Evolutionary conservation across 2,113 vertebrate genomes (phyloP).

Genomic region (Sula dactylatra): DNA sequence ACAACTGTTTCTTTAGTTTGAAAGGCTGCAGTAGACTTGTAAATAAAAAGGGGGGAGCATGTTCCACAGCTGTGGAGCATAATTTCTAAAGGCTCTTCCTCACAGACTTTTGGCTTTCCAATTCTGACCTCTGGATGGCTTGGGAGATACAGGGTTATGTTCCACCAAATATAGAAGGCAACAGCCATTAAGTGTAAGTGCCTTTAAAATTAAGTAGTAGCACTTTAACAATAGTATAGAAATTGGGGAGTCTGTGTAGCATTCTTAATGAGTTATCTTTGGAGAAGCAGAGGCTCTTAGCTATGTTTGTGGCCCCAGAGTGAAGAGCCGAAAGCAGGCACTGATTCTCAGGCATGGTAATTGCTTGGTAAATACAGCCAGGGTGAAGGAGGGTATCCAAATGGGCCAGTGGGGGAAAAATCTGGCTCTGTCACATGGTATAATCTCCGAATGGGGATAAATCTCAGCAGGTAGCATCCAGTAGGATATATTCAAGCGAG

Average conservation of each 20-base stretch:
- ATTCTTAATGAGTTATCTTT: background rate
- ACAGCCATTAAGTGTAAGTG: conserved; percentile 18
- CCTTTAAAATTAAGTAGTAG: conserved; percentile 31
- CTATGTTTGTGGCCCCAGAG: background rate
- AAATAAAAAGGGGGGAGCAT: background rate
- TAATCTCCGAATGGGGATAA: background rate
- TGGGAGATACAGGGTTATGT: conserved; percentile 24
- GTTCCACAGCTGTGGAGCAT: conserved; percentile 21
- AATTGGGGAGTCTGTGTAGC: background rate
- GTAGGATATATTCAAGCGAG: background rate
- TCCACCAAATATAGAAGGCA: conserved; percentile 26
- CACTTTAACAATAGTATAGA: background rate
- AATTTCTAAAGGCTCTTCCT: conserved; percentile 45
- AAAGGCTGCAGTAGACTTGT: background rate
- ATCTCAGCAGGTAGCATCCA: background rate
- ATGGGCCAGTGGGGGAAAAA: background rate
- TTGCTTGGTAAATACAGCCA: background rate
- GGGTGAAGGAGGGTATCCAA: background rate
- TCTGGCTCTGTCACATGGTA: background rate
- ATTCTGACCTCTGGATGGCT: conserved; percentile 39
- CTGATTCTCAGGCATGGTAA: background rate
- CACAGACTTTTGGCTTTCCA: conserved; percentile 34
- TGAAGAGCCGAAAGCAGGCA: background rate
- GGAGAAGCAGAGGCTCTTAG: background rate
- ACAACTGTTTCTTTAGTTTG: conserved; percentile 4